Conservation (phyloP, 1,140 invertebrate species). For the Vanessa atalanta region DNA sequence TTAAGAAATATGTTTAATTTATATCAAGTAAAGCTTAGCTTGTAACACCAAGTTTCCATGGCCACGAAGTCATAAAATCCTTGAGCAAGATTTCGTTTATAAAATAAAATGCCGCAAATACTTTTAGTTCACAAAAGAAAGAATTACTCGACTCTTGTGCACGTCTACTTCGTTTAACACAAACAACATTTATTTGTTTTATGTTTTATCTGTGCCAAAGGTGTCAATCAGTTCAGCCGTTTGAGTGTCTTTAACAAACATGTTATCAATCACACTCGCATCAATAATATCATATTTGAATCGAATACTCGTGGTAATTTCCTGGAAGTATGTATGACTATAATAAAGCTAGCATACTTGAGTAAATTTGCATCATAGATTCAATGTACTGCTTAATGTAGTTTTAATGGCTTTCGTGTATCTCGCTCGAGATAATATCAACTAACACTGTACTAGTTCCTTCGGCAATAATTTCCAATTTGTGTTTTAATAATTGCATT, state of each 20-base stretch:
- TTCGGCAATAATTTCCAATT: not conserved
- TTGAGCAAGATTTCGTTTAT: too few species aligned
- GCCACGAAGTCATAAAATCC: too few species aligned
- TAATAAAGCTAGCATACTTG: slow-evolving; percentile 20
- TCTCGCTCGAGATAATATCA: not conserved
- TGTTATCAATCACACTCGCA: too few species aligned
- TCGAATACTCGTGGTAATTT: slow-evolving; percentile 1
- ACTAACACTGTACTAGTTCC: not conserved
- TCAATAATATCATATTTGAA: not conserved
- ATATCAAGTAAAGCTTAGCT: not conserved
- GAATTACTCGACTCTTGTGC: too few species aligned
- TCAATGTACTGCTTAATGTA: slow-evolving; percentile 12
- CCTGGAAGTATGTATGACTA: slow-evolving; percentile 6
- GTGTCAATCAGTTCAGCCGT: too few species aligned
- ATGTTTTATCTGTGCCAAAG: too few species aligned
- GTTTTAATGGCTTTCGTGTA: slow-evolving; percentile 18
- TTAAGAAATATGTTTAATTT: too few species aligned
- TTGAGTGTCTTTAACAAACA: too few species aligned
- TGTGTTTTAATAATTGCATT: not conserved
- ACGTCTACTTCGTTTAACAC: too few species aligned
- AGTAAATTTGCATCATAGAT: slow-evolving; percentile 20
- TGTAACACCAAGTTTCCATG: not conserved
- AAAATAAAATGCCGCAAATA: too few species aligned
- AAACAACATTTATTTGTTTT: too few species aligned
- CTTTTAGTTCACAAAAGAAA: too few species aligned